Percentiles rank a stretch among this genome's conserved stretches.
Conservation (phyloP, 2,113 vertebrate species). For the Noturus placidus region DNA sequence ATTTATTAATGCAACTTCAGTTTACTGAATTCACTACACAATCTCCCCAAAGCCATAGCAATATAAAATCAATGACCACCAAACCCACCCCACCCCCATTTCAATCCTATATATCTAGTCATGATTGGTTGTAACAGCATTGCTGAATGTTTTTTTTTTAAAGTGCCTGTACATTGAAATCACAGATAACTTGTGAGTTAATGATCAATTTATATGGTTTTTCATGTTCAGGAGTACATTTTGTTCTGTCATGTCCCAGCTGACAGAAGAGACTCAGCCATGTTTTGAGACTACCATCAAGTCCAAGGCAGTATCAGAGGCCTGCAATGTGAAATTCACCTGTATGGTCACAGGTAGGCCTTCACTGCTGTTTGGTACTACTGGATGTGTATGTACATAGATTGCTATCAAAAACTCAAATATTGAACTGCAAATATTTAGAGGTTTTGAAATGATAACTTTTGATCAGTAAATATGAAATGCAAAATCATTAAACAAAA, state of each 20-base stretch:
- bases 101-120: not conserved
- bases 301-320: conserved; percentile 90
- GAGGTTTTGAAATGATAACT: not conserved
- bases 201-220: conserved; percentile 48
- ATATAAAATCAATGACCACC: not conserved
- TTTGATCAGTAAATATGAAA: not conserved
- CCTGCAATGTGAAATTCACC: conserved; percentile 90
- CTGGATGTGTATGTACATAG: not conserved
- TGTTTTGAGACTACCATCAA: conserved; percentile 91
- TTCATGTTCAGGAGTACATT: conserved; percentile 87
- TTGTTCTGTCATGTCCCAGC: conserved; percentile 94
- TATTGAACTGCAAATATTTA: not conserved
- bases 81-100: not conserved
- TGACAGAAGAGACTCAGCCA: conserved; percentile 95
- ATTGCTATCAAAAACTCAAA: not conserved
- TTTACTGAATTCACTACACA: conserved; percentile 30
- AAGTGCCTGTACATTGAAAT: not conserved
- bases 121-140: not conserved
- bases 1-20: conserved; percentile 23
- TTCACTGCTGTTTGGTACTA: not conserved
- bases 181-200: conserved; percentile 1
- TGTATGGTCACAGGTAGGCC: conserved; percentile 91
- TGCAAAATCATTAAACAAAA: too few relatives aligned
- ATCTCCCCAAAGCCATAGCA: not conserved
- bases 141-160: not conserved